Base-by-base conservation (phyloP, 1,140 invertebrate genomes). In the Drosophila arizonae region DNA sequence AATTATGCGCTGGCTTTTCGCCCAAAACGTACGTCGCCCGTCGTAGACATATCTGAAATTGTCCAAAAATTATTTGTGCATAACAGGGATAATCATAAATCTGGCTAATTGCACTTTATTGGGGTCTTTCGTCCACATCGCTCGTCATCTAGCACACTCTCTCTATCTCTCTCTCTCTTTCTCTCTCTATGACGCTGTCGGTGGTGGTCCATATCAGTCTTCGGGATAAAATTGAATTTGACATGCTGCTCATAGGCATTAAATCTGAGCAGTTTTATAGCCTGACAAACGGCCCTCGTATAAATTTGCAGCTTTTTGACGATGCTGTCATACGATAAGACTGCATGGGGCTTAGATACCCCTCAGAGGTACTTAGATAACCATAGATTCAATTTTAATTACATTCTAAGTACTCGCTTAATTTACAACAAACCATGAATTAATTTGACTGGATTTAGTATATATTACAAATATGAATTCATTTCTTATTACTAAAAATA, bases 31-130 rank as follows among this genome's bases (percentile, higher is more conserved):
- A 74, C 77, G 70, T 72, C 64, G 48, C 64, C 66, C 69, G 51
- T 70, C 65, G 64, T 67, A 24, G 65, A 67, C 79, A 55, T 78
- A 75, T 76, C 82, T 90, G 63, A 72, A 82, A 90, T 90, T 87
- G 82, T 80, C 82, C 70, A 81, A 87, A 90, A 87, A 90, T 90
- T 87, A 90, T 90, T 90, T 85, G 86, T 73, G 76, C 81, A 87
- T 90, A 90, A 90, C 90, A 90, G 81, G 89, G 90, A 90, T 90
- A 90, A 90, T 90, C 85, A 90, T 90, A 90, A 90, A 90, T 90
- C 89, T 90, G 78, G 81, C 85, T 90, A 90, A 90, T 90, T 90
- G 80, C 90, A 86, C 72, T 90, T 88, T 90, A 87, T 87, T 87
- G 79, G 82, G 79, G 82, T 87, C 84, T 70, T 39, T 79, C 69